phyloP scores from a whole-genome alignment of 2,888 invertebrate species.

The Leptura quadrifasciata region DNA sequence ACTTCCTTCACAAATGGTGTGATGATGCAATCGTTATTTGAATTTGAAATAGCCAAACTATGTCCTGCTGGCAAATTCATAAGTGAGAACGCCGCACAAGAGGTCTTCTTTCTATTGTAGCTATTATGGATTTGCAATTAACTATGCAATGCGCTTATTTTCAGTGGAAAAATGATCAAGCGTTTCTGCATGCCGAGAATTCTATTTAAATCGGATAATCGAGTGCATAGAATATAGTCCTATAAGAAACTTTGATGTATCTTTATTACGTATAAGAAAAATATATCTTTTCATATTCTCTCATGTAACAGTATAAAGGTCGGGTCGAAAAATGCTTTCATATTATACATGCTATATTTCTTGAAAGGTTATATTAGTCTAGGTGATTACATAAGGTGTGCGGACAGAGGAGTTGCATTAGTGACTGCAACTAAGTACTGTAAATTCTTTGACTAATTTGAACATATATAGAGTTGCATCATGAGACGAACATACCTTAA shows the following conservation, averaged over 20 bases:
- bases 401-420: too few relatives aligned
- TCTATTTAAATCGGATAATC: slow-evolving; percentile 7
- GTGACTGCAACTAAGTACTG: too few relatives aligned
- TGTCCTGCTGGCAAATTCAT: slow-evolving; percentile 1
- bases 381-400: too few relatives aligned
- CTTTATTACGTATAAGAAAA: background rate
- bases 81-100: background rate
- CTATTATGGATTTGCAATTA: slow-evolving; percentile 4
- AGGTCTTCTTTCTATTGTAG: background rate
- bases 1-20: background rate
- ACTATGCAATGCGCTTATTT: background rate
- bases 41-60: slow-evolving; percentile 7
- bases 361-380: too few relatives aligned
- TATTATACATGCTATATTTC: too few relatives aligned
- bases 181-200: background rate
- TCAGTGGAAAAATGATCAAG: background rate
- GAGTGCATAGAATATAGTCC: background rate
- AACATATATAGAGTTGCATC: too few relatives aligned
- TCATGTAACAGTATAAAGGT: background rate
- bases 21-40: slow-evolving; percentile 4
- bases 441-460: too few relatives aligned
- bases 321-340: background rate
- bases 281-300: background rate
- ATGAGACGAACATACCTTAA: too few relatives aligned
- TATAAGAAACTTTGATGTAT: background rate